Evolutionary conservation across 2,888 invertebrate species (phyloP), one percentile per base, ranked within the genome.

Genomic region (Chamaedrilus cognettii): DNA sequence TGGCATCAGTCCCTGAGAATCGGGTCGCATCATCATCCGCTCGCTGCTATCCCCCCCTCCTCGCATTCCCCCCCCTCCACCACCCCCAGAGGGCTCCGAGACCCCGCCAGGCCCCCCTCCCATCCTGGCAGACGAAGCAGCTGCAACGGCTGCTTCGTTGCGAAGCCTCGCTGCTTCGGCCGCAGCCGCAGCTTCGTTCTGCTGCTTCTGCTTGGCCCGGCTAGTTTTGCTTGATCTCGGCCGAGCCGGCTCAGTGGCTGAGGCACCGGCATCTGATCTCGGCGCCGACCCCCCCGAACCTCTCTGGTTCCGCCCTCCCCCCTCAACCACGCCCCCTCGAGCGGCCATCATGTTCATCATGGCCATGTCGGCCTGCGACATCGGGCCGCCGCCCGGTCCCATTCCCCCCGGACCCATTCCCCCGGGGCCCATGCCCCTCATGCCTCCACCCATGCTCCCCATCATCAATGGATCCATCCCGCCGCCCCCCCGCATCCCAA

Each of bases 401-500:
- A 59, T 50, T 23, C 33, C 60, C 28, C 60, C 65, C 26, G 42
- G 23, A 4, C 62, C 67, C 5, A 42, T 55, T n/a, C 33, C 51
- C 5, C 57, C 62, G 0, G 58, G 30, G n/a, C 49, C 49, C 67
- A 67, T 67, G 19, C 55, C 35, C 62, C 61, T 57, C 50, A 60
- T 42, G 1, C 60, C 31, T 19, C 58, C 60, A 11, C 42, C 28
- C n/a, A n/a, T n/a, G n/a, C n/a, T n/a, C n/a, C n/a, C n/a, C n/a
- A n/a, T n/a, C n/a, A n/a, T n/a, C n/a, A n/a, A n/a, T 3, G 61
- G 62, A 32, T 57, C 34, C 66, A 66, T 64, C n/a, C n/a, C n/a
- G n/a, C n/a, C n/a, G n/a, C n/a, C n/a, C n/a, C n/a, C n/a, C n/a
- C n/a, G n/a, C n/a, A n/a, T n/a, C n/a, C n/a, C 32, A 57, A 42